A percentile compares a stretch with the other conserved stretches of the same genome.
These are phyloP conservation scores for Gephyroberyx darwinii DNA, from an alignment of 2,797 vertebrate species.

Conservation along the genomic window DNA sequence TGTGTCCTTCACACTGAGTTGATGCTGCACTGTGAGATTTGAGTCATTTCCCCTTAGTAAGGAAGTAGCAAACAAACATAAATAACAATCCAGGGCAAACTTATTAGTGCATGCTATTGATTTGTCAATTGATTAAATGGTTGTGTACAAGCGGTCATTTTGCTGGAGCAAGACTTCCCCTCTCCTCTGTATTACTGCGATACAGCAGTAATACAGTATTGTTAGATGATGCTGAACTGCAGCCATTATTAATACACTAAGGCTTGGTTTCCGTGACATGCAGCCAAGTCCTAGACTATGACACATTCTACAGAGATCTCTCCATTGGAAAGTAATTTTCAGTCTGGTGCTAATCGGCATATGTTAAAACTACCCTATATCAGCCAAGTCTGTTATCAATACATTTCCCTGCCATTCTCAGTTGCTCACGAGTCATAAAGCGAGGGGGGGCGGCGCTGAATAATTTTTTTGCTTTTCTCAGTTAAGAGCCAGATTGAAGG, in stretches of 20 bases:
- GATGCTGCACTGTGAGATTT: conserved; percentile 40
- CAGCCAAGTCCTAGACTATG: neutral
- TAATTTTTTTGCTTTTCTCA: conserved; percentile 65
- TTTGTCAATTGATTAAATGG: conserved; percentile 66
- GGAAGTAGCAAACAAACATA: conserved; percentile 65
- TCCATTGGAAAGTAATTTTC: conserved; percentile 23
- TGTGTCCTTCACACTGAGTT: conserved; percentile 50
- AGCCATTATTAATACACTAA: conserved; percentile 33
- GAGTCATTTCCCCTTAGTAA: conserved; percentile 49
- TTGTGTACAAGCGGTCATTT: conserved; percentile 70
- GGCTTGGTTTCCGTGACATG: conserved; percentile 11
- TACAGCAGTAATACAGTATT: conserved; percentile 38
- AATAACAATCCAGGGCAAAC: conserved; percentile 64
- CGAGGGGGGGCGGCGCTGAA: conserved; percentile 51
- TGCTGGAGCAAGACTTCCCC: conserved; percentile 53
- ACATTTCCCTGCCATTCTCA: conserved; percentile 56
- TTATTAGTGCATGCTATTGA: conserved; percentile 70
- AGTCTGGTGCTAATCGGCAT: conserved; percentile 41
- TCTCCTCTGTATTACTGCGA: conserved; percentile 46
- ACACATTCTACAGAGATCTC: conserved; percentile 25
- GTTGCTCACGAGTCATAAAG: conserved; percentile 61
- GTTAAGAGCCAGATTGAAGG: conserved; percentile 73
- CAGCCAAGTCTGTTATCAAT: conserved; percentile 37
- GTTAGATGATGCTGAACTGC: conserved; percentile 41
- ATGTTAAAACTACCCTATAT: conserved; percentile 36